Evolutionary conservation across 2,797 vertebrate genomes (phyloP).

Genomic region (Chrysocyon brachyurus): DNA sequence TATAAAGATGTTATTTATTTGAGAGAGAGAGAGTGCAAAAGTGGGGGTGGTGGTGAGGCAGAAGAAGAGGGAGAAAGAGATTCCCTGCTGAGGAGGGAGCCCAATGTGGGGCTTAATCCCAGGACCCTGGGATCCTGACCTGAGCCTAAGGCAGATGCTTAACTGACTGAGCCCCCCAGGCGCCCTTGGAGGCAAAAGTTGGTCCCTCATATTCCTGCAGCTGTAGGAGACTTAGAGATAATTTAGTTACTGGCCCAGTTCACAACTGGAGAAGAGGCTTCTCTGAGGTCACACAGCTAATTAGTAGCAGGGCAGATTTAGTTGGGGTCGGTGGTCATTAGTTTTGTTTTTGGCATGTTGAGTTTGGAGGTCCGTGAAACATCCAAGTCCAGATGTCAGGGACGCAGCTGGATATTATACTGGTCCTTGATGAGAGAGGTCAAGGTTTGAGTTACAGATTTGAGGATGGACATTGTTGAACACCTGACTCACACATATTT

Average conservation of each 20-base stretch:
- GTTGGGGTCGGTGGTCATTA: background rate
- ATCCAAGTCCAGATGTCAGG: background rate
- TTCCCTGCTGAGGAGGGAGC: background rate
- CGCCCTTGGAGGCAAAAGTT: background rate
- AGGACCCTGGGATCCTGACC: background rate
- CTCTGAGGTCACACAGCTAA: background rate
- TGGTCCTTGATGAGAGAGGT: background rate
- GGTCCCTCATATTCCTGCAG: background rate
- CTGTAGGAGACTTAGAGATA: background rate
- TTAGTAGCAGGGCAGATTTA: background rate
- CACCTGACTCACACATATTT: background rate
- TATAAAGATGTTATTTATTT: background rate
- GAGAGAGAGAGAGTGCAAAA: background rate
- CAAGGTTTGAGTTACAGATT: background rate
- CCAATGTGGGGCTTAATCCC: background rate
- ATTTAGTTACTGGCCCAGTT: background rate
- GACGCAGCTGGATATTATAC: background rate
- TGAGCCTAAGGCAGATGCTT: background rate
- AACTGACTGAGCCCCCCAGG: background rate
- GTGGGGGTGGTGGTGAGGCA: too few species aligned
- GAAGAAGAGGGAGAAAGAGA: background rate
- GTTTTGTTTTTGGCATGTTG: background rate
- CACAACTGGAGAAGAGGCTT: background rate
- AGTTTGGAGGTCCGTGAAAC: background rate
- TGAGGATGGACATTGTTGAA: background rate